These are phyloP conservation scores for Anguilla marmorata DNA, from an alignment of 2,797 vertebrate species.

Conservation along the genomic window DNA sequence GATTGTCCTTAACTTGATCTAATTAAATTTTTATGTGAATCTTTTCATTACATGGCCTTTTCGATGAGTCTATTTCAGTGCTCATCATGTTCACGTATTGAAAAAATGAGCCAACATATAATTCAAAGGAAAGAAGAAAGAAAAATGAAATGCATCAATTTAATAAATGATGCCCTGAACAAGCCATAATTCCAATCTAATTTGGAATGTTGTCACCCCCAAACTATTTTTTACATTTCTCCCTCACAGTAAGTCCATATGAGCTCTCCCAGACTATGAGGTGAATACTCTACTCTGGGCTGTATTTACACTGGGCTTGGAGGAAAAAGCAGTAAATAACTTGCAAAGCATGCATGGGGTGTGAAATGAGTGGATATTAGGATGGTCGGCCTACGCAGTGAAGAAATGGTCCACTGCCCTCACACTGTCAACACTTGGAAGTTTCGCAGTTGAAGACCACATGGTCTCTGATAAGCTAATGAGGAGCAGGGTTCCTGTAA, in stretches of 20 bases:
- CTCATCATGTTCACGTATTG: no score
- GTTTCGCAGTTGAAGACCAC: no score
- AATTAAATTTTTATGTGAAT: not conserved
- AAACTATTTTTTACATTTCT: not conserved
- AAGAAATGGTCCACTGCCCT: not conserved
- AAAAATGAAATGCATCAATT: no score
- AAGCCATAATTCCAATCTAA: not conserved
- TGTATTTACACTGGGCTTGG: not conserved
- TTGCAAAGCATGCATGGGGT: no score
- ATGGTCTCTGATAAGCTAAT: no score
- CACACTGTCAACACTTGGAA: not conserved
- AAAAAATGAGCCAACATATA: no score
- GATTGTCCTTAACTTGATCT: not conserved
- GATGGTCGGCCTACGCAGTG: not conserved
- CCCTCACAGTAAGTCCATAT: not conserved
- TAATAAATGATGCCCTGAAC: not conserved
- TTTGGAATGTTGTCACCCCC: not conserved
- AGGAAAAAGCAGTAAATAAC: not conserved
- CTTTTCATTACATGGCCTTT: not conserved
- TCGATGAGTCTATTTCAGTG: no score
- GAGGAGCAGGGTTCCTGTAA: no score
- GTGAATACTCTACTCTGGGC: not conserved
- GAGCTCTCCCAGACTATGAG: not conserved
- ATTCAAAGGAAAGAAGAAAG: no score
- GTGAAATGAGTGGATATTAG: not conserved